These are phyloP conservation scores for Hirudinaria manillensis DNA, from an alignment of 2,888 invertebrate genomes.

Conservation along the genomic window DNA sequence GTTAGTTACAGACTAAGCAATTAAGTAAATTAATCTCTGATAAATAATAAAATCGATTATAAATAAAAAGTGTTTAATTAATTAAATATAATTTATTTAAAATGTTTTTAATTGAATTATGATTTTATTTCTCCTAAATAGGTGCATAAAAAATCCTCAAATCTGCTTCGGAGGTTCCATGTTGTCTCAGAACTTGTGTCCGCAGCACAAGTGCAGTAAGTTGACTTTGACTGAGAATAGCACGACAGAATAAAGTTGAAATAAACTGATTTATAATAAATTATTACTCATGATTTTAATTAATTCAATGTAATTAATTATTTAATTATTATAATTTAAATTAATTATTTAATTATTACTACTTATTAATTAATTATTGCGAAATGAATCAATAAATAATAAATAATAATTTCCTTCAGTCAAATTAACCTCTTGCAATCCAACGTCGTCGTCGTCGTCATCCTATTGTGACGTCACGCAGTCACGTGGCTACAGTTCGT, in stretches of 20 bases:
- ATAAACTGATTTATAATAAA: no score
- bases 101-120: background rate
- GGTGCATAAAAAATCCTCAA: background rate
- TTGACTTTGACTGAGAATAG: background rate
- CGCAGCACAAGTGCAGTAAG: constrained; percentile 7
- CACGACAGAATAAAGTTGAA: no score
- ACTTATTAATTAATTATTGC: no score
- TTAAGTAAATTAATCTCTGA: no score
- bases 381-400: no score
- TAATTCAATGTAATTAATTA: no score
- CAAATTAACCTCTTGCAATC: background rate
- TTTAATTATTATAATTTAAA: no score
- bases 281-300: no score
- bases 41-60: no score
- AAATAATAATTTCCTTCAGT: background rate
- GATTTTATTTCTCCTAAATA: background rate
- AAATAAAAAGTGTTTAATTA: no score
- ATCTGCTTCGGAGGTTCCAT: background rate
- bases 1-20: no score
- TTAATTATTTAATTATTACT: no score
- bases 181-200: background rate
- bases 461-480: constrained; percentile 13
- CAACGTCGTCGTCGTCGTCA: background rate
- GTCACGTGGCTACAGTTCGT: constrained; percentile 7
- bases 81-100: background rate